Evolutionary conservation across 2,113 vertebrate genomes (phyloP).

Genomic region (Solea solea): DNA sequence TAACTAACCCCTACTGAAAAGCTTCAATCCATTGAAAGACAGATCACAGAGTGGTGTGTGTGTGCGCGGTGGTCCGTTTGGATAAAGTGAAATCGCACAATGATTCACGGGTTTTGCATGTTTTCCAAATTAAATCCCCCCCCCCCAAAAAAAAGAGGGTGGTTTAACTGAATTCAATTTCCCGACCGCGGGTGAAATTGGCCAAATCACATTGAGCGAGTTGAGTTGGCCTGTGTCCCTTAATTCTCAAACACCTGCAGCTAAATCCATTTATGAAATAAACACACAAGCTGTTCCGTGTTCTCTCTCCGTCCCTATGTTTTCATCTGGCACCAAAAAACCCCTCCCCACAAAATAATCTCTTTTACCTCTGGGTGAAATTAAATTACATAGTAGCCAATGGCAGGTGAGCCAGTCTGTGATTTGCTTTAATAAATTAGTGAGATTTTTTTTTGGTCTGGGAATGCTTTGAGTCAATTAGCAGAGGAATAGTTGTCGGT

Average conservation of each 20-base stretch:
- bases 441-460: slow-evolving; percentile 11
- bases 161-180: slow-evolving; percentile 36
- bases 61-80: neutral
- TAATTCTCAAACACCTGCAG: slow-evolving; percentile 57
- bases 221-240: slow-evolving; percentile 13
- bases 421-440: slow-evolving; percentile 60
- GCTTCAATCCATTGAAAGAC: slow-evolving; percentile 8
- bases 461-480: slow-evolving; percentile 59
- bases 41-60: slow-evolving; percentile 24
- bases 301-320: neutral
- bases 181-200: slow-evolving; percentile 9
- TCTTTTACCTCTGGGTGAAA: slow-evolving; percentile 43
- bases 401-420: slow-evolving; percentile 44
- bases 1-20: slow-evolving; percentile 23
- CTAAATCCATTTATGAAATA: slow-evolving; percentile 50
- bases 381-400: slow-evolving; percentile 58
- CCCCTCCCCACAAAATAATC: slow-evolving; percentile 41
- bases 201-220: slow-evolving; percentile 34
- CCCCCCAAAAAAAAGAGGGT: slow-evolving; percentile 8
- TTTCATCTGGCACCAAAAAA: slow-evolving; percentile 26
- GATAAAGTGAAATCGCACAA: slow-evolving; percentile 1
- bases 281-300: slow-evolving; percentile 34
- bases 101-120: neutral
- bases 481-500: slow-evolving; percentile 62
- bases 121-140: slow-evolving; percentile 18